Percentiles rank a stretch among this genome's conserved stretches.
Conservation (phyloP, 1,140 invertebrate genomes). For the Periplaneta americana region DNA sequence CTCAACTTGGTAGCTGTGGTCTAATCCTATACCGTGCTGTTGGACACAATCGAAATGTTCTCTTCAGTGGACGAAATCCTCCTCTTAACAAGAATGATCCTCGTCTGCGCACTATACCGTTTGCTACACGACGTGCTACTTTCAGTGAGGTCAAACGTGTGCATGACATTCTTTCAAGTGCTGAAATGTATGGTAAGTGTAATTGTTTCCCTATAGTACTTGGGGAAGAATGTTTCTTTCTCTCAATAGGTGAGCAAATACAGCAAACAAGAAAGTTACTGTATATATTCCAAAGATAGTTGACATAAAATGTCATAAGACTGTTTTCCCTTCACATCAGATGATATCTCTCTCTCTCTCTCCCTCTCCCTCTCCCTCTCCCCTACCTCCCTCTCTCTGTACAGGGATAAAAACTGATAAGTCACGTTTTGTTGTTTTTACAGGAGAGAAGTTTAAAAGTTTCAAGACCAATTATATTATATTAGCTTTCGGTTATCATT, state of each 20-base stretch:
- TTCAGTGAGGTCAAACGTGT: constrained; percentile 76
- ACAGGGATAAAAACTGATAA: too few relatives aligned
- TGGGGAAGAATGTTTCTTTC: background rate
- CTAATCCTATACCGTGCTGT: constrained; percentile 74
- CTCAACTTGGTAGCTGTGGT: constrained; percentile 59
- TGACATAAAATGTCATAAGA: background rate
- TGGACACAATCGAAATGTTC: constrained; percentile 63
- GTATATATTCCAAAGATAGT: background rate
- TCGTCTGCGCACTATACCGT: constrained; percentile 69
- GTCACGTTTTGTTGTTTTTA: too few relatives aligned
- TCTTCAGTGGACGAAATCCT: constrained; percentile 71
- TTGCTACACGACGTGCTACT: constrained; percentile 75
- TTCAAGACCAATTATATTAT: too few relatives aligned
- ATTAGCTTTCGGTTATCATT: too few relatives aligned
- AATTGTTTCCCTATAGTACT: too few relatives aligned
- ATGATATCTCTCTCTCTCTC: too few relatives aligned
- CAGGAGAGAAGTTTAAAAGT: too few relatives aligned
- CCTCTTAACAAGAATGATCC: constrained; percentile 57
- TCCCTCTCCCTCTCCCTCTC: too few relatives aligned
- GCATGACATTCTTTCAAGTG: constrained; percentile 60
- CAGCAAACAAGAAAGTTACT: background rate
- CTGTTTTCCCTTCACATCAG: too few relatives aligned
- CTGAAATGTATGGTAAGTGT: constrained; percentile 69
- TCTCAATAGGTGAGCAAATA: background rate
- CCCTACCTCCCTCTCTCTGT: too few relatives aligned